These are phyloP conservation scores for Micropterix aruncella DNA, from an alignment of 2,888 invertebrate species.

Conservation along the genomic window DNA sequence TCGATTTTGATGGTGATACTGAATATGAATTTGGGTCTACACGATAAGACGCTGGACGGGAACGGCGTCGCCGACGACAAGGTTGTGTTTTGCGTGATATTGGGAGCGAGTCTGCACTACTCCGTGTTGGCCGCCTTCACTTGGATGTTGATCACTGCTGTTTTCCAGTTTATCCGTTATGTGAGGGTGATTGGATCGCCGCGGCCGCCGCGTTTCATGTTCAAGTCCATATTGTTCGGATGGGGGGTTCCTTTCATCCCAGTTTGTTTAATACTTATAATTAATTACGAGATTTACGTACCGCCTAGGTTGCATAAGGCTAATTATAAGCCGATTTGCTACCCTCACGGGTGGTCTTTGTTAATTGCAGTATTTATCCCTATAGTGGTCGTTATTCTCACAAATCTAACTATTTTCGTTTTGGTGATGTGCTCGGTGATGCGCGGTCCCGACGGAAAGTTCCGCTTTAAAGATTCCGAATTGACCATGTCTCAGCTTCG, in stretches of 20 bases:
- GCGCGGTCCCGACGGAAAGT: constrained; percentile 33
- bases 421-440: constrained; percentile 38
- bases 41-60: constrained; percentile 17
- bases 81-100: constrained; percentile 32
- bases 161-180: constrained; percentile 52
- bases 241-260: constrained; percentile 49
- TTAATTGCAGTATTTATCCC: constrained; percentile 38
- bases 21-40: constrained; percentile 22
- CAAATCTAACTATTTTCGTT: constrained; percentile 38
- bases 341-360: constrained; percentile 35
- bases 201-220: constrained; percentile 43
- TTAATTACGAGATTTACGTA: constrained; percentile 33
- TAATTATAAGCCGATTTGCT: constrained; percentile 28
- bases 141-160: constrained; percentile 60
- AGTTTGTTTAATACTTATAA: constrained; percentile 28
- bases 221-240: constrained; percentile 45
- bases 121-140: constrained; percentile 51
- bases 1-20: constrained; percentile 31
- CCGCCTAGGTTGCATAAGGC: constrained; percentile 14
- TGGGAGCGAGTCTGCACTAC: constrained; percentile 51
- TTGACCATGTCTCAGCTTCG: constrained; percentile 35
- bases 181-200: constrained; percentile 47
- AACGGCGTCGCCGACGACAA: constrained; percentile 17
- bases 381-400: constrained; percentile 31
- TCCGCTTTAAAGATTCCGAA: constrained; percentile 26